phyloP scores from a whole-genome alignment of 1,140 invertebrate genomes.

The Cyphomyrmex costatus region DNA sequence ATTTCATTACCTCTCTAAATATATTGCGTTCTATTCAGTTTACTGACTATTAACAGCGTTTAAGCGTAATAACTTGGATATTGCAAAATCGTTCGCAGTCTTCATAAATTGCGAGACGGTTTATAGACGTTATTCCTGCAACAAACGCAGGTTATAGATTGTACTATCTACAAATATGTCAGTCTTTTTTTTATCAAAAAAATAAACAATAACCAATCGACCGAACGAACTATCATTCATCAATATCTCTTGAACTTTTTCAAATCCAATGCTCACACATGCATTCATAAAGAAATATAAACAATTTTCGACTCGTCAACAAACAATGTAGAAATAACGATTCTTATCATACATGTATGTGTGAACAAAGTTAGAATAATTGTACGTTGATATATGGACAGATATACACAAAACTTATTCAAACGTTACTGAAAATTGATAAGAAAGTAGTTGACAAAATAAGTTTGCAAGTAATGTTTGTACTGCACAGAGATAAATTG shows the following conservation, averaged over 20 bases:
- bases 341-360: not conserved
- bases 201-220: not conserved
- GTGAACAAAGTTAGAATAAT: not conserved
- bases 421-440: not conserved
- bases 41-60: constrained; percentile 67
- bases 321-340: not conserved
- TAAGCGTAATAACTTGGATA: constrained; percentile 67
- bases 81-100: constrained; percentile 16
- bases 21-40: constrained; percentile 46
- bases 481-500: not conserved
- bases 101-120: constrained; percentile 64
- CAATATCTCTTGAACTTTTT: constrained; percentile 51
- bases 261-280: not conserved
- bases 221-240: constrained; percentile 43
- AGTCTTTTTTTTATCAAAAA: not conserved
- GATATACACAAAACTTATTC: not conserved
- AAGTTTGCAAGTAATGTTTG: not conserved
- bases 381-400: not conserved
- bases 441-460: not conserved
- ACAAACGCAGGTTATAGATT: not conserved
- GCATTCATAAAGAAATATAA: not conserved
- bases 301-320: constrained; percentile 25
- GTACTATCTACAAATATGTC: constrained; percentile 1
- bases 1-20: constrained; percentile 47
- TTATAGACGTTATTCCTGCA: constrained; percentile 36